Conservation (phyloP, 2,888 invertebrate genomes). For the Chymomyza amoena region DNA sequence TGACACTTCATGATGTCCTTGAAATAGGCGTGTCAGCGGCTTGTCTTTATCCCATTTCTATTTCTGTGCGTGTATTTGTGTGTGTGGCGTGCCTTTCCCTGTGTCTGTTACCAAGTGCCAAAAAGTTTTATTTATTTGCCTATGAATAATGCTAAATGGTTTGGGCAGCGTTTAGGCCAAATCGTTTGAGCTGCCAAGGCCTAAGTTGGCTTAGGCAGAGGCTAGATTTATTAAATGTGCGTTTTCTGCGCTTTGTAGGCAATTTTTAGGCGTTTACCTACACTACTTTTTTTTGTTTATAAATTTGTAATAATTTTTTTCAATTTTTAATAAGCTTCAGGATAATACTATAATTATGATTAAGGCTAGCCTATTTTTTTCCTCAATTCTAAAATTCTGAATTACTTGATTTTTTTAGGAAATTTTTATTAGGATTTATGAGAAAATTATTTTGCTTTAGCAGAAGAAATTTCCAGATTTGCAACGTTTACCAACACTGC, state of each 20-base stretch:
- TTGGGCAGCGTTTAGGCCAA: neutral
- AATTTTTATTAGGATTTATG: too few species aligned
- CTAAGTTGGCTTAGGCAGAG: neutral
- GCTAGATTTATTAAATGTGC: neutral
- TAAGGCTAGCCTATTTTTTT: too few species aligned
- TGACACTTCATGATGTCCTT: conserved; percentile 35
- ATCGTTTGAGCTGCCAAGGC: neutral
- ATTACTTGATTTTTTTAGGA: too few species aligned
- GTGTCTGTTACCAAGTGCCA: neutral
- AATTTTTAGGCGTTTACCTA: too few species aligned
- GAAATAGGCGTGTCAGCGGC: conserved; percentile 33
- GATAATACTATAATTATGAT: too few species aligned
- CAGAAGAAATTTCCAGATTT: too few species aligned
- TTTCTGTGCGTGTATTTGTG: neutral
- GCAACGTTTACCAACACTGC: too few species aligned
- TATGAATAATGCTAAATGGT: neutral
- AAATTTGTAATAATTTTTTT: too few species aligned
- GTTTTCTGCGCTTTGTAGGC: neutral
- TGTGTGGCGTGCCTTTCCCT: neutral
- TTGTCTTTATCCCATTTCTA: neutral
- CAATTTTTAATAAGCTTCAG: too few species aligned
- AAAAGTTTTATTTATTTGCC: neutral
- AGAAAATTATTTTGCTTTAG: too few species aligned
- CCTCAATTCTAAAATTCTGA: too few species aligned
- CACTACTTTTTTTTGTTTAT: too few species aligned